These are phyloP conservation scores for Batillaria attramentaria DNA, from an alignment of 1,140 invertebrate genomes.

Conservation along the genomic window DNA sequence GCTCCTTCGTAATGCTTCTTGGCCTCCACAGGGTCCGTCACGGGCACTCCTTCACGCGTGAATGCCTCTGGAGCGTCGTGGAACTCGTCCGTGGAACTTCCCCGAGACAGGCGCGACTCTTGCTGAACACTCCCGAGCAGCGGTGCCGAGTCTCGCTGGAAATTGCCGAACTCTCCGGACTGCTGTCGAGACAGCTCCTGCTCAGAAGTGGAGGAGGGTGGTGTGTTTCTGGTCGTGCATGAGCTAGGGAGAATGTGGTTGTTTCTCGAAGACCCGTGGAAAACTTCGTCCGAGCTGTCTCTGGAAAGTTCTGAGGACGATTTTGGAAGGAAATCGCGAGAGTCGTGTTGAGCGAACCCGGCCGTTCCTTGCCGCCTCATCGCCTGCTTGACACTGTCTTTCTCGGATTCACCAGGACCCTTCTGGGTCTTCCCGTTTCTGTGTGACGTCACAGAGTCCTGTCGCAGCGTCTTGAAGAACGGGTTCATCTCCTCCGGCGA, in stretches of 20 bases:
- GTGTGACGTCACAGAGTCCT: neutral
- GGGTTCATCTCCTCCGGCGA: neutral
- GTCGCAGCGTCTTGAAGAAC: constrained; percentile 3
- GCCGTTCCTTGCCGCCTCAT: too few species aligned
- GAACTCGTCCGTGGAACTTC: constrained; percentile 21
- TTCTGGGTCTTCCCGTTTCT: neutral
- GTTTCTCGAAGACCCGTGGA: neutral
- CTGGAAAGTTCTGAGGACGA: neutral
- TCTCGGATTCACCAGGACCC: too few species aligned
- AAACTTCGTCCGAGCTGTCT: neutral
- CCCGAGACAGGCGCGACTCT: neutral
- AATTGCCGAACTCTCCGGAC: neutral
- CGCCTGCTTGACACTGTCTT: neutral
- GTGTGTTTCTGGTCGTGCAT: neutral
- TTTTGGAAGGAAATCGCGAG: neutral
- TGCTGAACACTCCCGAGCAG: neutral
- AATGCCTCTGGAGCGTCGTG: constrained; percentile 36
- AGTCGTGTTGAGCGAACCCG: neutral
- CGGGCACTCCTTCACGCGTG: constrained; percentile 29
- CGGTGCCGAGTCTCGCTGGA: neutral
- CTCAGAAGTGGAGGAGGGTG: too few species aligned
- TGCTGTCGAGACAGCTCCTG: neutral
- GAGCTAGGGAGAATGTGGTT: neutral
- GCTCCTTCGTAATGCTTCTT: constrained; percentile 38
- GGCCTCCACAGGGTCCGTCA: constrained; percentile 24